Conservation (phyloP, 2,797 vertebrate genomes). For the Falco columbarius region DNA sequence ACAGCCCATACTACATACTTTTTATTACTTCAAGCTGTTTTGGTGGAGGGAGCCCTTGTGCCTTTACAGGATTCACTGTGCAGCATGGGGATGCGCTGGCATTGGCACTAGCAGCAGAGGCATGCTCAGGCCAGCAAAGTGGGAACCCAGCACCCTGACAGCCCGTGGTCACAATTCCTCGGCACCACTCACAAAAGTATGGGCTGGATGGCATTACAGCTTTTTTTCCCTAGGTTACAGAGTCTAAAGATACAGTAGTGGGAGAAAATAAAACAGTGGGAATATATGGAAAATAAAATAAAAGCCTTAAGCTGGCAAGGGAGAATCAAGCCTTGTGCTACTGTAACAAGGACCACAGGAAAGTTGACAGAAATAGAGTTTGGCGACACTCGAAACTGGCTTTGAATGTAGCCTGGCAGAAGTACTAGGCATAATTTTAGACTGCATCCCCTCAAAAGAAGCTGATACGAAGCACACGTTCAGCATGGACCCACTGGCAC, state of each 20-base stretch:
- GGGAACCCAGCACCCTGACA: neutral
- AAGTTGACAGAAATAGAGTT: rapidly evolving
- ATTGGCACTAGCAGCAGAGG: neutral
- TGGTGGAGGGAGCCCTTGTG: neutral
- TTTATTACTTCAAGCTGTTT: neutral
- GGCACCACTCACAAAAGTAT: neutral
- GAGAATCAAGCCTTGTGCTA: neutral
- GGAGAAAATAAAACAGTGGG: neutral
- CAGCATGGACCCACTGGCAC: rapidly evolving
- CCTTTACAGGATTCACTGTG: neutral
- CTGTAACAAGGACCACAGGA: neutral
- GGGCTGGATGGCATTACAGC: neutral
- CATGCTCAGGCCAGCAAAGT: neutral
- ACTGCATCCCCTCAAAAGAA: neutral
- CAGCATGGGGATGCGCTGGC: rapidly evolving
- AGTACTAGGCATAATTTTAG: neutral
- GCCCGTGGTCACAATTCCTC: neutral
- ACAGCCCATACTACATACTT: neutral
- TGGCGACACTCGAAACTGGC: neutral
- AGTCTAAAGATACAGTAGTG: neutral
- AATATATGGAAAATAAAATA: neutral
- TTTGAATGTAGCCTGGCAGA: neutral
- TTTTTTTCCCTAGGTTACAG: neutral
- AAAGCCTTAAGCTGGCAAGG: neutral
- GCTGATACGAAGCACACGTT: neutral